Evolutionary conservation across 1,140 invertebrate species (phyloP).

Genomic region (Neodiprion pinetum): DNA sequence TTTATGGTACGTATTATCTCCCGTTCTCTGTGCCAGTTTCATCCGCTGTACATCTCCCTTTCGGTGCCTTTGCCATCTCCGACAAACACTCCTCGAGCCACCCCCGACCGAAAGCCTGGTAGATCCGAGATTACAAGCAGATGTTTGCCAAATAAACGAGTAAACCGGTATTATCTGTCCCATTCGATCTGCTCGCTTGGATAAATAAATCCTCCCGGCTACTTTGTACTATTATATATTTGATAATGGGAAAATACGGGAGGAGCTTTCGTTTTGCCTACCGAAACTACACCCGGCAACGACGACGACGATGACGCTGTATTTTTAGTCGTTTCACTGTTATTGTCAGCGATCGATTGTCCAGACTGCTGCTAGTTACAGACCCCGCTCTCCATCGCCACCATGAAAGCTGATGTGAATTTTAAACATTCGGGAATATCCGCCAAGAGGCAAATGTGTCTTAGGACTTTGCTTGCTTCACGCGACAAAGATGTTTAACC

Average conservation of each 20-base stretch:
- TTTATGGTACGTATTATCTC: conserved; percentile 39
- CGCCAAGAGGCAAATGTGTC: too few relatives aligned
- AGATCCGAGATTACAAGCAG: conserved; percentile 21
- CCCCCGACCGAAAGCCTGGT: background rate
- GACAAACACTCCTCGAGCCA: background rate
- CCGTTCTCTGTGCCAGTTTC: conserved; percentile 43
- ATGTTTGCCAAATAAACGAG: conserved; percentile 37
- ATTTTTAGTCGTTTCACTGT: too few relatives aligned
- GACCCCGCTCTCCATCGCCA: too few relatives aligned
- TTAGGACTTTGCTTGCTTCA: too few relatives aligned
- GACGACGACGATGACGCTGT: background rate
- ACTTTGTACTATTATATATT: conserved; percentile 1
- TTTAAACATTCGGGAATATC: too few relatives aligned
- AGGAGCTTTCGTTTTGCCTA: background rate
- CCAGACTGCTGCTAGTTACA: too few relatives aligned
- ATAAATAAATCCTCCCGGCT: conserved; percentile 10
- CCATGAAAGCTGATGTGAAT: too few relatives aligned
- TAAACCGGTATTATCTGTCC: conserved; percentile 15
- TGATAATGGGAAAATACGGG: background rate
- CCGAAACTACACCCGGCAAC: background rate
- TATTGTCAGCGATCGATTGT: too few relatives aligned
- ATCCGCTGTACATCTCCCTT: conserved; percentile 17
- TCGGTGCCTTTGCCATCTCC: background rate
- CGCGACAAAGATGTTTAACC: too few relatives aligned
- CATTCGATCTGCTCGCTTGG: conserved; percentile 9